A percentile compares a stretch with the other conserved stretches of the same genome.
Conservation (phyloP, 1,140 invertebrate genomes). For the Micrasema longulum region DNA sequence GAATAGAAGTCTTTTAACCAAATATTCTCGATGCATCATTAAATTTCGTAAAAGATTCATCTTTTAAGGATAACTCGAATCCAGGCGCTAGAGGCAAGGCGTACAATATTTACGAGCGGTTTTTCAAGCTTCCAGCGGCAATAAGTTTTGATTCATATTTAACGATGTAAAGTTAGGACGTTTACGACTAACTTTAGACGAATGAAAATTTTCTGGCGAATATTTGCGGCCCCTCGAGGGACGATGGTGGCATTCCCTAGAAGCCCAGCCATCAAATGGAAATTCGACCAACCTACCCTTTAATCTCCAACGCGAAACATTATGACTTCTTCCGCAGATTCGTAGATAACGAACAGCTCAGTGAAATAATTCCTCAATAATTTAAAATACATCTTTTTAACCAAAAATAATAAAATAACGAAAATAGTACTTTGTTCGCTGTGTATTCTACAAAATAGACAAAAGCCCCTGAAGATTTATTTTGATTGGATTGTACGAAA, state of each 20-base stretch:
- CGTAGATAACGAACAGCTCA: neutral
- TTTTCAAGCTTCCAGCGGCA: constrained; percentile 43
- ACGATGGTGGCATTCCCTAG: constrained; percentile 11
- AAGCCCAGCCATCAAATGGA: constrained; percentile 19
- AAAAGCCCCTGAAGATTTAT: no score
- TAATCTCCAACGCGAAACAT: neutral
- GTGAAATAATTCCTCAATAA: no score
- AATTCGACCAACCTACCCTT: constrained; percentile 12
- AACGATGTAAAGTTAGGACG: constrained; percentile 46
- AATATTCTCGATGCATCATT: constrained; percentile 42
- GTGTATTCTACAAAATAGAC: no score
- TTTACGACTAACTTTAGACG: constrained; percentile 46
- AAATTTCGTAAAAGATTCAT: constrained; percentile 40
- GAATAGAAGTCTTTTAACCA: constrained; percentile 14
- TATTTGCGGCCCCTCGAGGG: constrained; percentile 29
- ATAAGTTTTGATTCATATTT: constrained; percentile 50
- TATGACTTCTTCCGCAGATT: neutral
- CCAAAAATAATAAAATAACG: no score
- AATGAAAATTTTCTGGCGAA: constrained; percentile 44
- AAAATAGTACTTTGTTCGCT: no score
- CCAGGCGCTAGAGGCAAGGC: constrained; percentile 31
- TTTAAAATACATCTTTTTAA: no score
- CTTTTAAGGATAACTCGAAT: constrained; percentile 41
- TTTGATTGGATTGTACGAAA: no score
- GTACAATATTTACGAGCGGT: constrained; percentile 46